Evolutionary conservation across 2,888 invertebrate species (phyloP), one percentile per base, ranked within the genome.

Genomic region (Noctua janthe): DNA sequence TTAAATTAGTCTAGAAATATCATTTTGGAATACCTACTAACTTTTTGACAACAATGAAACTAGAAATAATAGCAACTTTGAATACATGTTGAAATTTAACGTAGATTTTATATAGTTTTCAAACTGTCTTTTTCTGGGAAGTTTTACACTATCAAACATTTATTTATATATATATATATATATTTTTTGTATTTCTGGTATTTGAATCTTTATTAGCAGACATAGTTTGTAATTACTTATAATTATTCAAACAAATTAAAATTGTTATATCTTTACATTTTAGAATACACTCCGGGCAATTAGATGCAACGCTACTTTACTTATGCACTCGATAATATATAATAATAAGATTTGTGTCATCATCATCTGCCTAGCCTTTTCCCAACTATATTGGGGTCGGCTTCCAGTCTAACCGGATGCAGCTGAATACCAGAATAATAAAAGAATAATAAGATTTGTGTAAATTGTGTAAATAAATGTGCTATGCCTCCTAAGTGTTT

Each of bases 381-480:
- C n/a, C n/a, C n/a, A n/a, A n/a, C n/a, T n/a, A n/a, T n/a, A n/a
- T n/a, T n/a, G n/a, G n/a, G n/a, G n/a, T n/a, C n/a, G n/a, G n/a
- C n/a, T n/a, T n/a, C n/a, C n/a, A n/a, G n/a, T n/a, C n/a, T n/a
- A n/a, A n/a, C n/a, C n/a, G n/a, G n/a, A n/a, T n/a, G n/a, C n/a
- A n/a, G n/a, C n/a, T n/a, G n/a, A n/a, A n/a, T n/a, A n/a, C n/a
- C n/a, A n/a, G n/a, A n/a, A n/a, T n/a, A n/a, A n/a, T n/a, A n/a
- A n/a, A n/a, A n/a, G n/a, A 78, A 75, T 56, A 64, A 75, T 62
- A 80, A 54, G 0, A 47, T 49, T 76, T 74, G 43, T 79, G 56
- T 81, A 80, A 80, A 78, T 77, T 84, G 73, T 87, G 72, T 73
- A 74, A 86, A 82, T 87, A 86, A 75, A 76, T 86, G n/a, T 78